Base-by-base conservation (phyloP, 2,888 invertebrate genomes). In the Brassicogethes aeneus region DNA sequence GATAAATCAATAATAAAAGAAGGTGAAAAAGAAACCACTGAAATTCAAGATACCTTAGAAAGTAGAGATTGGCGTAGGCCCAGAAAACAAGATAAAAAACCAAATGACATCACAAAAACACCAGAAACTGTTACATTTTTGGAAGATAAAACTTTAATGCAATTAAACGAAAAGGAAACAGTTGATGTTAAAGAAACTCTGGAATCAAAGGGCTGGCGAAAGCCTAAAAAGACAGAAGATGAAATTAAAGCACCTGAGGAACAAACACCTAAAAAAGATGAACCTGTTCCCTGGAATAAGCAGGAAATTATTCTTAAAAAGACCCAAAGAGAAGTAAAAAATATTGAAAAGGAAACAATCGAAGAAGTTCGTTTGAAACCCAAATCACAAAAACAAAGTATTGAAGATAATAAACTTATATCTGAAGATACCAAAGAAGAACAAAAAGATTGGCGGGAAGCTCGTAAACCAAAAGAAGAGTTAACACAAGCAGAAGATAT, bases 301-400 rank as follows among this genome's bases (percentile, higher is more conserved):
- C 79, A 83, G 64, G 70, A 73, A 44, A 68, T 76, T 15, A 64
- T 59, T 29, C 55, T 77, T 5, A 79, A 75, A 46, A 66, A 59
- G 47, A 53, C 69, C 0, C 60, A 56, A 43, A 48, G 45, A 2
- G 61, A 70, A 41, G 67, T 66, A 52, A 66, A 65, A 47, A 72
- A 76, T 36, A 71, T 76, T 48, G 74, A 75, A 48, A 67, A 69
- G 46, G 60, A 69, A 38, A 71, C 76, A 50, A 57, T 70, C 23
- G 73, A 74, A 45, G 65, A 68, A 34, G 69, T 73, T 36, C 63
- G 59, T 35, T 62, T 65, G 15, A 71, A 61, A 71, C 76, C 73
- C 56, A 32, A 32, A 12, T 13, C 32, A 32, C 13, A 3, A 12
- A 12, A 10, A 10, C 32, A 8, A 32, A 3, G 13, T 32, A 32